Percentiles rank a stretch among this genome's conserved stretches.
Evolutionary conservation across 1,140 invertebrate species (phyloP).

Genomic region (Bombus turneri): DNA sequence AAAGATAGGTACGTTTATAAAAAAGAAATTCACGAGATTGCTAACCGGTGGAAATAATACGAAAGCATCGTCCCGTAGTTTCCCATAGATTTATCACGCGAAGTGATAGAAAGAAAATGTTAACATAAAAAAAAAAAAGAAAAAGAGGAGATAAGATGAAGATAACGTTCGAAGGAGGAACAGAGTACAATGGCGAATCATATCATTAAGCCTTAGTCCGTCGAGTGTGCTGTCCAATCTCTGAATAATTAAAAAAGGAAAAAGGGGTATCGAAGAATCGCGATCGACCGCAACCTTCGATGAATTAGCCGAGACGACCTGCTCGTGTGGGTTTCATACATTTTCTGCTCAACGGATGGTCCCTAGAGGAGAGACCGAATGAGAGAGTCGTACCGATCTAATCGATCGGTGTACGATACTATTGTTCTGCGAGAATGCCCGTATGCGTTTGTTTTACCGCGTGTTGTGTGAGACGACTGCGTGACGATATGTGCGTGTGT

Average conservation of each 20-base stretch:
- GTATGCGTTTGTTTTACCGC: neutral
- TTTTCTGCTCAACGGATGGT: conserved; percentile 57
- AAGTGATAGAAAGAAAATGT: neutral
- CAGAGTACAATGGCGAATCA: conserved; percentile 69
- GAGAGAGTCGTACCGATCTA: conserved; percentile 5
- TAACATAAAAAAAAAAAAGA: neutral
- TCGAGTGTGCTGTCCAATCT: conserved; percentile 64
- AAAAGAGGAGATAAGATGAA: neutral
- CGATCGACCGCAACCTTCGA: conserved; percentile 30
- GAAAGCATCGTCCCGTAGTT: conserved; percentile 6
- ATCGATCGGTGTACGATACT: conserved; percentile 5
- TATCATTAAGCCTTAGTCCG: conserved; percentile 73
- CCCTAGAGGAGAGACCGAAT: conserved; percentile 25
- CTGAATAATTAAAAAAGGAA: conserved; percentile 15
- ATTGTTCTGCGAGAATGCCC: conserved; percentile 6
- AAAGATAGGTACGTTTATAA: neutral
- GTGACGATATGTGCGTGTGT: conserved; percentile 21
- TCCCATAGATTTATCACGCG: neutral
- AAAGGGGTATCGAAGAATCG: conserved; percentile 57
- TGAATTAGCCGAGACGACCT: conserved; percentile 51
- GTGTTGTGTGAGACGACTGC: neutral
- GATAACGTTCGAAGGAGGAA: conserved; percentile 28
- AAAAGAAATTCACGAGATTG: neutral
- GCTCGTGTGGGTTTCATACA: conserved; percentile 42
- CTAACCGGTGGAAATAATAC: neutral